Evolutionary conservation across 2,888 invertebrate species (phyloP).

Genomic region (Mycalesis mineus): DNA sequence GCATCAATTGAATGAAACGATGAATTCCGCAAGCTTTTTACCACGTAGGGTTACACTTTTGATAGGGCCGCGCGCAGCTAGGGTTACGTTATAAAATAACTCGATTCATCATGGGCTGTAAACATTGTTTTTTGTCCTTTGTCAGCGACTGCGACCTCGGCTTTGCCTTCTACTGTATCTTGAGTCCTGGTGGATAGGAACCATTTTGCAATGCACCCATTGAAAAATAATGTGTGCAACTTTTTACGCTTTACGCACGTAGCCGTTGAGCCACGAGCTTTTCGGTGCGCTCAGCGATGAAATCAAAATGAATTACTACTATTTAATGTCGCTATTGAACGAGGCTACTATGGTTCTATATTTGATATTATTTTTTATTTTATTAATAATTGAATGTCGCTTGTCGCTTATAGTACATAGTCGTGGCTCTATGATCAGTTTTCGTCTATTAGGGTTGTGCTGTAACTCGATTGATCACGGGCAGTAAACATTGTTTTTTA

Average conservation of each 20-base stretch:
- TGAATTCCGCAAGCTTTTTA: slow-evolving; percentile 2
- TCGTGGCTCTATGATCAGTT: background rate
- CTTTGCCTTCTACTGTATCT: background rate
- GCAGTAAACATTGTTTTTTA: slow-evolving; percentile 61
- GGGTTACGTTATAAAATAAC: slow-evolving; percentile 57
- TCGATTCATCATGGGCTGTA: slow-evolving; percentile 64
- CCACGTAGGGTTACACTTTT: slow-evolving; percentile 25
- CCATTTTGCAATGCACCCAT: background rate
- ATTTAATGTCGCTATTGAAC: too few relatives aligned
- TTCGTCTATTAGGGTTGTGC: background rate
- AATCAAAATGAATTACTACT: too few relatives aligned
- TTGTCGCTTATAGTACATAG: background rate
- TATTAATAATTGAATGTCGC: background rate
- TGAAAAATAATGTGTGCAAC: background rate
- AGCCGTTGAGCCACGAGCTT: background rate
- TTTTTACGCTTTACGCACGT: background rate
- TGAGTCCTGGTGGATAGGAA: background rate
- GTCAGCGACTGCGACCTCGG: background rate
- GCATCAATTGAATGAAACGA: background rate
- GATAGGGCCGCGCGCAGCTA: slow-evolving; percentile 45
- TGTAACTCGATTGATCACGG: slow-evolving; percentile 58
- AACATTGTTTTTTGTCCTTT: slow-evolving; percentile 51
- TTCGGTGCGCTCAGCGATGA: too few relatives aligned
- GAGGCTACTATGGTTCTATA: too few relatives aligned
- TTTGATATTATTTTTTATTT: too few relatives aligned